Conservation (phyloP, 2,113 vertebrate genomes). For the Trinectes maculatus region DNA sequence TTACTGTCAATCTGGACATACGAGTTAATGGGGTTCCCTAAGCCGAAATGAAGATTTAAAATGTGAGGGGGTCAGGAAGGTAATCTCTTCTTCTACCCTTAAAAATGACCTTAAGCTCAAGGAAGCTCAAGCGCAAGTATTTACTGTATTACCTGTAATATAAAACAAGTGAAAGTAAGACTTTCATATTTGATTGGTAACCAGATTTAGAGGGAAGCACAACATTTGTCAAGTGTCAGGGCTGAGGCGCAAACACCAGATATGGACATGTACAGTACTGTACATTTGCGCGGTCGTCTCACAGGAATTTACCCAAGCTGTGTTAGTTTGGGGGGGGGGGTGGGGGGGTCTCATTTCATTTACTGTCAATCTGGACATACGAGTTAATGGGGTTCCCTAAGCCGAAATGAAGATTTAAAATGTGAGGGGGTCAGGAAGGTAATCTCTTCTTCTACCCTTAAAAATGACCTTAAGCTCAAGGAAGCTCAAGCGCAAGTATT, state of each 20-base stretch:
- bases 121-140: no score
- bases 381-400: slow-evolving; percentile 61
- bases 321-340: slow-evolving; percentile 12
- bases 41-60: slow-evolving; percentile 53
- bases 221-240: slow-evolving; percentile 81
- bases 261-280: slow-evolving; percentile 40
- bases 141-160: no score
- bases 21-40: slow-evolving; percentile 59
- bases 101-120: no score
- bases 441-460: not conserved
- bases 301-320: slow-evolving; percentile 48
- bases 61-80: slow-evolving; percentile 7
- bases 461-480: no score
- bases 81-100: slow-evolving; percentile 16
- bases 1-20: slow-evolving; percentile 55
- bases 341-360: slow-evolving; percentile 51
- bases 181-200: no score
- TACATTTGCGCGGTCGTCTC: slow-evolving; percentile 39
- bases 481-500: not conserved
- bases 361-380: slow-evolving; percentile 52
- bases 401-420: slow-evolving; percentile 50
- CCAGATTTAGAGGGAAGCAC: slow-evolving; percentile 70
- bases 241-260: slow-evolving; percentile 56
- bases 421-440: not conserved
- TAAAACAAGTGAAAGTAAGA: no score